Conservation (phyloP, 2,113 vertebrate species). For the Dissostichus mawsoni region DNA sequence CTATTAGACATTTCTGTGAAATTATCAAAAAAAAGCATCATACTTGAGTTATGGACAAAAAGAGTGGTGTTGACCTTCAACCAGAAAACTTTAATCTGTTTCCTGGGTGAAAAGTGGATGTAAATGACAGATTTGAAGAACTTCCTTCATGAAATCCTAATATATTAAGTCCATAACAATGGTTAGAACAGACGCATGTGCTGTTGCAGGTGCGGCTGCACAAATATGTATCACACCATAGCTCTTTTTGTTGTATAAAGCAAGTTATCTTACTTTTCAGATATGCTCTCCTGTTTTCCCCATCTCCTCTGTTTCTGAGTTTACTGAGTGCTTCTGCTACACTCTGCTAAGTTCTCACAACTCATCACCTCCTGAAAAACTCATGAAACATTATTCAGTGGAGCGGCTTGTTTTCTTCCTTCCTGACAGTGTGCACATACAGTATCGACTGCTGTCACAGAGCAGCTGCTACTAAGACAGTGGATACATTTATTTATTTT, state of each 20-base stretch:
- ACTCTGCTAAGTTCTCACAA: constrained; percentile 42
- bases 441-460: constrained; percentile 7
- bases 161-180: no score
- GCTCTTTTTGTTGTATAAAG: constrained; percentile 1
- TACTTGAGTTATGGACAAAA: no score
- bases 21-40: no score
- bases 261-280: constrained; percentile 24
- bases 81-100: no score
- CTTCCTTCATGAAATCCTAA: no score
- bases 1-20: no score
- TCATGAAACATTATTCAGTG: constrained; percentile 41
- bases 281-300: constrained; percentile 14
- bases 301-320: constrained; percentile 13
- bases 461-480: constrained; percentile 24
- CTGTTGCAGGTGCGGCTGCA: no score
- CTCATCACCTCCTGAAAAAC: constrained; percentile 50
- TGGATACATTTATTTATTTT: neutral
- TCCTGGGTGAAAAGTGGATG: no score
- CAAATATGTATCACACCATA: neutral
- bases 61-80: no score
- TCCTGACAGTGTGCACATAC: constrained; percentile 18
- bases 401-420: constrained; percentile 46
- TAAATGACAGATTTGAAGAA: no score
- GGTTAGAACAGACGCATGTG: no score
- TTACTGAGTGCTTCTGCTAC: constrained; percentile 31